Conservation (phyloP, 2,888 invertebrate species). For the Steinernema scapterisci region DNA sequence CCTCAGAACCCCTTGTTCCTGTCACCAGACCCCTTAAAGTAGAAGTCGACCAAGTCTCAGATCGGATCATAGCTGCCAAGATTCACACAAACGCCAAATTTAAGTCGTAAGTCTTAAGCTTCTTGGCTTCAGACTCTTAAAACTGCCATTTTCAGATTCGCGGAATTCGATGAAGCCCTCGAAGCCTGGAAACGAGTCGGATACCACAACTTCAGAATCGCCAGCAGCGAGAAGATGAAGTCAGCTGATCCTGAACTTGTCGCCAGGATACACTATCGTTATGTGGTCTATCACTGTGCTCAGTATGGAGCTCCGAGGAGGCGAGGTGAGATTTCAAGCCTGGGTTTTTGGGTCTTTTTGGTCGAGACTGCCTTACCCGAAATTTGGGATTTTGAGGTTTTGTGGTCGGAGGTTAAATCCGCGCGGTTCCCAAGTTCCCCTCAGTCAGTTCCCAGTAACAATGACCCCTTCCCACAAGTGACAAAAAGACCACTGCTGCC, state of each 20-base stretch:
- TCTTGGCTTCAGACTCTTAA: too few relatives aligned
- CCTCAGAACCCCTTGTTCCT: background rate
- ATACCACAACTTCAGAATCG: conserved; percentile 61
- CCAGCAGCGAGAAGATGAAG: conserved; percentile 59
- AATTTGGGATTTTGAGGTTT: too few relatives aligned
- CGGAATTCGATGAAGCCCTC: conserved; percentile 55
- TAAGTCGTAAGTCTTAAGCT: conserved; percentile 9
- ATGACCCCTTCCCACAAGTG: too few relatives aligned
- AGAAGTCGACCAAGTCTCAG: background rate
- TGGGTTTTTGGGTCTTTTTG: too few relatives aligned
- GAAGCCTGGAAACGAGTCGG: conserved; percentile 56
- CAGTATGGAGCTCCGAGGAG: conserved; percentile 63
- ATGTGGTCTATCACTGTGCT: conserved; percentile 66
- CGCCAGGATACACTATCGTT: conserved; percentile 57
- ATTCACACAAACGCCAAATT: conserved; percentile 23
- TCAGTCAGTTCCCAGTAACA: too few relatives aligned
- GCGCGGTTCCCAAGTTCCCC: too few relatives aligned
- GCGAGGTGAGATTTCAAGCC: conserved; percentile 54
- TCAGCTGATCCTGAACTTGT: conserved; percentile 41
- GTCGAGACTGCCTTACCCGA: too few relatives aligned
- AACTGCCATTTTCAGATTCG: conserved; percentile 40
- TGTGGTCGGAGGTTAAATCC: too few relatives aligned
- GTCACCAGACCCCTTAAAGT: conserved; percentile 15
- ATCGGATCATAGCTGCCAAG: conserved; percentile 3
- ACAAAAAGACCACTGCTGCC: background rate